Evolutionary conservation across 2,888 invertebrate species (phyloP).

Genomic region (Trilocha varians): DNA sequence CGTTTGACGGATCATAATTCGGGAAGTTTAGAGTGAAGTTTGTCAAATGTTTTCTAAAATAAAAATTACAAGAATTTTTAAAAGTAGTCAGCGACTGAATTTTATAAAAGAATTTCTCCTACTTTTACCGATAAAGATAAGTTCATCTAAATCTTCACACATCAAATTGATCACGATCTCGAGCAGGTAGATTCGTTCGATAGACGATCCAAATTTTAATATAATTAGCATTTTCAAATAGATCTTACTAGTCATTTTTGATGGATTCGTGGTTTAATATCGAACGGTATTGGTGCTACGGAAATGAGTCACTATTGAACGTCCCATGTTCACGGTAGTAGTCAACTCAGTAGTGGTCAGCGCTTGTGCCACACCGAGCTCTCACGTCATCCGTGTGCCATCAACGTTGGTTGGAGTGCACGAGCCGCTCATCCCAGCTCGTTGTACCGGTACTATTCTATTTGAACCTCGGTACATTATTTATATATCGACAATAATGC

Average conservation of each 20-base stretch:
- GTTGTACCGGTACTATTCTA: constrained; percentile 15
- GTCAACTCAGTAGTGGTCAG: constrained; percentile 49
- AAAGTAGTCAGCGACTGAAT: constrained; percentile 69
- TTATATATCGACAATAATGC: no score
- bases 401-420: constrained; percentile 26
- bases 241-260: constrained; percentile 33
- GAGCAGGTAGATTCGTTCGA: constrained; percentile 38
- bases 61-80: constrained; percentile 56
- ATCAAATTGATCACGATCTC: constrained; percentile 35
- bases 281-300: constrained; percentile 64
- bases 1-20: constrained; percentile 31
- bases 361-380: constrained; percentile 30
- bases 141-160: constrained; percentile 51
- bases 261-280: constrained; percentile 14
- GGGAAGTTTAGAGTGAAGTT: constrained; percentile 44
- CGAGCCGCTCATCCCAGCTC: constrained; percentile 11
- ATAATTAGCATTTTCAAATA: constrained; percentile 46
- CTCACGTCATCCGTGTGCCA: constrained; percentile 54
- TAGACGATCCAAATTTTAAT: constrained; percentile 36
- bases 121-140: constrained; percentile 56
- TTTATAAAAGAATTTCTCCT: constrained; percentile 60
- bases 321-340: constrained; percentile 46
- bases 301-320: constrained; percentile 35
- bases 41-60: constrained; percentile 66
- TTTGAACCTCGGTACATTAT: constrained; percentile 23